phyloP scores from a whole-genome alignment of 2,888 invertebrate genomes.

The Himalopsyche japonica region DNA sequence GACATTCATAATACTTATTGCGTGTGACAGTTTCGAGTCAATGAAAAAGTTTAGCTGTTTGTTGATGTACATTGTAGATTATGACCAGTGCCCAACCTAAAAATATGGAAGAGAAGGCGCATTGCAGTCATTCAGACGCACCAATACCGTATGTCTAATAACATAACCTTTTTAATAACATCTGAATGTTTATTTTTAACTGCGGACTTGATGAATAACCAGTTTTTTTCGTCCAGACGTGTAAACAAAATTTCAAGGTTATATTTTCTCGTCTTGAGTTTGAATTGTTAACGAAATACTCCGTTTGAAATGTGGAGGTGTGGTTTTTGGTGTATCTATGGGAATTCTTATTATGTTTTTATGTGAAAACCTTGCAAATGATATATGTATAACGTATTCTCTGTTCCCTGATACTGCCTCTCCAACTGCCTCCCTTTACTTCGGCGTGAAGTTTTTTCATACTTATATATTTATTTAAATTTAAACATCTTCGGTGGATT shows the following conservation, averaged over 20 bases:
- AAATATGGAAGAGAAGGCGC: too few species aligned
- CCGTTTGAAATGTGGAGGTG: background rate
- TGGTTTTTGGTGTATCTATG: background rate
- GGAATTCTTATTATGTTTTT: background rate
- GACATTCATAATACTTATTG: too few species aligned
- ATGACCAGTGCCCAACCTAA: background rate
- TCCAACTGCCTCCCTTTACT: too few species aligned
- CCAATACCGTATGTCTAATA: background rate
- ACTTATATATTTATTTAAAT: too few species aligned
- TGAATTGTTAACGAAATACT: background rate
- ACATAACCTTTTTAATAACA: background rate
- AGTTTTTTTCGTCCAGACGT: background rate
- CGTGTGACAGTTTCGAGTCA: too few species aligned
- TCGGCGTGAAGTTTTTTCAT: too few species aligned
- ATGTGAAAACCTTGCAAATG: background rate
- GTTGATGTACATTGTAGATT: too few species aligned
- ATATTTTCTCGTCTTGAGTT: background rate
- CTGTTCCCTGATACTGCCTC: too few species aligned
- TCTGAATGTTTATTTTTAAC: background rate
- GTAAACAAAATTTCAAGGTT: background rate
- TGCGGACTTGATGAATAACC: background rate
- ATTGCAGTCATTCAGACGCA: background rate
- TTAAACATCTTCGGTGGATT: too few species aligned
- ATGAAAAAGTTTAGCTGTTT: too few species aligned
- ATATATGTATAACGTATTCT: too few species aligned